These are phyloP conservation scores for Melipona beecheii DNA, from an alignment of 2,888 invertebrate genomes.

Conservation along the genomic window DNA sequence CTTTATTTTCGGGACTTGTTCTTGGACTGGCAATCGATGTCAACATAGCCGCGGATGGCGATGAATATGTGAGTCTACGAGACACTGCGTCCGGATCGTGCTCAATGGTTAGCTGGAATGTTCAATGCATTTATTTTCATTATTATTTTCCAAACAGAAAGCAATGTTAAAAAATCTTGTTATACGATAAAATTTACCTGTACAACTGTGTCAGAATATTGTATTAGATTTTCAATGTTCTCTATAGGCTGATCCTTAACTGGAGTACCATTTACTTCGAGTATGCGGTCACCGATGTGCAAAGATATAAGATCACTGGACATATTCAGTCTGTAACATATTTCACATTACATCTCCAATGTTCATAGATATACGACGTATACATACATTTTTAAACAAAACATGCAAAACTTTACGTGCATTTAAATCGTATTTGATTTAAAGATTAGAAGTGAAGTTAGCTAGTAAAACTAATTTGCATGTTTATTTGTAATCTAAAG, in stretches of 20 bases:
- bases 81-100: conserved; percentile 92
- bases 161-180: not conserved
- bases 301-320: conserved; percentile 93
- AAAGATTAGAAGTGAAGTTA: conserved; percentile 20
- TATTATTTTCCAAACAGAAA: conserved; percentile 7
- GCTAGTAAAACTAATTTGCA: conserved; percentile 11
- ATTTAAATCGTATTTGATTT: conserved; percentile 51
- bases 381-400: conserved; percentile 2
- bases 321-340: conserved; percentile 89
- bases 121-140: conserved; percentile 10
- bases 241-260: conserved; percentile 92
- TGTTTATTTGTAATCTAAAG: conserved; percentile 6
- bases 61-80: conserved; percentile 85
- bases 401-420: conserved; percentile 68
- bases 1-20: conserved; percentile 83
- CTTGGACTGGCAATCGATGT: conserved; percentile 83
- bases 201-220: conserved; percentile 89
- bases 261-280: conserved; percentile 96
- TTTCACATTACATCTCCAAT: conserved; percentile 38
- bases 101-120: conserved; percentile 91
- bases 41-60: conserved; percentile 82
- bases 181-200: conserved; percentile 86
- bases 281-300: conserved; percentile 95
- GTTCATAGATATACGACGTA: not conserved
- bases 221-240: conserved; percentile 90